These are phyloP conservation scores for Drosophila kuntzei DNA, from an alignment of 2,888 invertebrate species.

Conservation along the genomic window DNA sequence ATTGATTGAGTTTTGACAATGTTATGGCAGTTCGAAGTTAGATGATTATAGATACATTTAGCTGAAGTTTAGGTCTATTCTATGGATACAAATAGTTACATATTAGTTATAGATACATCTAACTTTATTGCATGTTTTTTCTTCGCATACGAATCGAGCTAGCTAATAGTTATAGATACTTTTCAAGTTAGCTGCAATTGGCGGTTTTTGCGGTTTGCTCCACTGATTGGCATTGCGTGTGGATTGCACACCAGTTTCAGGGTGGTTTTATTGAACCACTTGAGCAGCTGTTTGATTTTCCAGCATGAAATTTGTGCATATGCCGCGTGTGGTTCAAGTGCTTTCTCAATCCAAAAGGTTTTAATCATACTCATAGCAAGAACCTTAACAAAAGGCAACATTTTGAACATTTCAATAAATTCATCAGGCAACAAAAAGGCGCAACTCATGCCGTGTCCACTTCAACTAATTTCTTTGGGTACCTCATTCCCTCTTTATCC, in stretches of 20 bases:
- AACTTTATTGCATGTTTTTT: neutral
- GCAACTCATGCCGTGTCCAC: constrained; percentile 64
- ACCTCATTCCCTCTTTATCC: neutral
- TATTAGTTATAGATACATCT: no score
- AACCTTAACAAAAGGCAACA: constrained; percentile 50
- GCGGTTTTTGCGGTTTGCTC: constrained; percentile 38
- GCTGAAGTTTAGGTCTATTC: no score
- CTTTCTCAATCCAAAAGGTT: constrained; percentile 7
- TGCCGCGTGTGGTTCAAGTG: constrained; percentile 48
- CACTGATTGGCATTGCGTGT: constrained; percentile 49
- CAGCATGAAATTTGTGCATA: constrained; percentile 65
- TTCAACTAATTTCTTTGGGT: constrained; percentile 69
- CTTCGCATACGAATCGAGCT: neutral
- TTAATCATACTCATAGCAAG: neutral
- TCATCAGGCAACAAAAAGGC: constrained; percentile 55
- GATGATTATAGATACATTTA: neutral
- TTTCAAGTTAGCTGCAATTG: constrained; percentile 1
- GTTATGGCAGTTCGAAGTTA: no score
- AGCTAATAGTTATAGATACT: constrained; percentile 7
- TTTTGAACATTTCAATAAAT: constrained; percentile 74
- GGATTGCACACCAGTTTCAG: constrained; percentile 21
- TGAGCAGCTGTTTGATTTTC: constrained; percentile 73
- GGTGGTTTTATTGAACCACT: constrained; percentile 50
- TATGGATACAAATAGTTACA: no score
- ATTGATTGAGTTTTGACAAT: no score